Conservation (phyloP, 2,113 vertebrate genomes). For the Echinops telfairi region DNA sequence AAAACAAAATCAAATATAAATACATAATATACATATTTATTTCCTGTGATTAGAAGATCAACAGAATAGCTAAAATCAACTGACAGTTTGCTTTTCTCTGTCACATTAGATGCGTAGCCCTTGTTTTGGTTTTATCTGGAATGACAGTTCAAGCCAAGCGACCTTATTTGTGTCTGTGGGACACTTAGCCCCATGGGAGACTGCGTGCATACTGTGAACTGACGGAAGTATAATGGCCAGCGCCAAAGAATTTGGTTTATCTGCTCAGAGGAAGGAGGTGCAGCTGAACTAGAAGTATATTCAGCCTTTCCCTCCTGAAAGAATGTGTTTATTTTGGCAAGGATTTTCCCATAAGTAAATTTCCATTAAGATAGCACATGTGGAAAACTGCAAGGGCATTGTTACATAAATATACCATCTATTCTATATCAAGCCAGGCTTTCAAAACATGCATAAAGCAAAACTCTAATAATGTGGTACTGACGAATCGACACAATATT, state of each 20-base stretch:
- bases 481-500: constrained; percentile 55
- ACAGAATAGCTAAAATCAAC: not conserved
- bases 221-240: constrained; percentile 50
- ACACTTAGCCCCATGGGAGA: not conserved
- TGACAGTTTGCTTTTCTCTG: not conserved
- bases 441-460: constrained; percentile 56
- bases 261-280: constrained; percentile 64
- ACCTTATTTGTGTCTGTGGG: not conserved
- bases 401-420: constrained; percentile 50
- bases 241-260: constrained; percentile 72
- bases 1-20: not conserved
- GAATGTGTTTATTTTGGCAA: constrained; percentile 78
- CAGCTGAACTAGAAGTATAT: constrained; percentile 60
- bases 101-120: not conserved
- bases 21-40: not conserved
- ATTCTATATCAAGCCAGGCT: constrained; percentile 33
- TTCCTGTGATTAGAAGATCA: constrained; percentile 19
- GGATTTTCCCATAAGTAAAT: constrained; percentile 68
- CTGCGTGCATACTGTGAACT: not conserved
- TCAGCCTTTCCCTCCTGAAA: constrained; percentile 65
- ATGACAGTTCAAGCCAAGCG: not conserved
- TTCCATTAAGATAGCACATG: constrained; percentile 74
- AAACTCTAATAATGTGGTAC: constrained; percentile 13
- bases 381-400: constrained; percentile 51
- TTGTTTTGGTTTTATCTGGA: constrained; percentile 19